Evolutionary conservation across 1,140 invertebrate species (phyloP).

Genomic region (Sarcophaga bullata): DNA sequence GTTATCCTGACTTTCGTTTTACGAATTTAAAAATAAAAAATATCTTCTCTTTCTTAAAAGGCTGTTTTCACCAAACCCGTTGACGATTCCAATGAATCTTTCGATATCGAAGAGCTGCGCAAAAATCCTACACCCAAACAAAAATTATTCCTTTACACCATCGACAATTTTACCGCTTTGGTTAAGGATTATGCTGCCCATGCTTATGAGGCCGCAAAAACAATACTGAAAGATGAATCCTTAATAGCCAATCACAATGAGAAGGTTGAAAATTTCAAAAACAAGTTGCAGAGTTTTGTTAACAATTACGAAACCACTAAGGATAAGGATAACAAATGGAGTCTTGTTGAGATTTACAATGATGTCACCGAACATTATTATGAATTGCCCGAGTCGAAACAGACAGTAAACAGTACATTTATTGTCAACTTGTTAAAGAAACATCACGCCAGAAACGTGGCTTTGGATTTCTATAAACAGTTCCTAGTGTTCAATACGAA

Average conservation of each 20-base stretch:
- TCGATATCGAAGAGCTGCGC: neutral
- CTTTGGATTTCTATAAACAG: neutral
- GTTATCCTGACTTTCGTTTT: too few relatives aligned
- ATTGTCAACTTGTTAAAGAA: neutral
- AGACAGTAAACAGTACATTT: neutral
- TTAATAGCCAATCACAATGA: neutral
- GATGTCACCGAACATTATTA: neutral
- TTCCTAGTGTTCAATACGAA: neutral
- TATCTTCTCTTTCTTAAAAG: too few relatives aligned
- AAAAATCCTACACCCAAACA: neutral
- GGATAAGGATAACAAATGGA: neutral
- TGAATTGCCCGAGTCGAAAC: neutral
- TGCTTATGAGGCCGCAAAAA: neutral
- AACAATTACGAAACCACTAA: neutral
- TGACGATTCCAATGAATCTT: too few relatives aligned
- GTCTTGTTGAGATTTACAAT: neutral
- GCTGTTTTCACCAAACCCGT: too few relatives aligned
- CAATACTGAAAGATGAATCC: neutral
- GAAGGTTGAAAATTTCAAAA: neutral
- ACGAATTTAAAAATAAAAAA: too few relatives aligned
- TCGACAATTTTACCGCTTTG: neutral
- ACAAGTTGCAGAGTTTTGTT: neutral
- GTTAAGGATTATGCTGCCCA: neutral
- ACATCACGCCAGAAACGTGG: neutral
- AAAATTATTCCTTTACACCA: neutral